Evolutionary conservation across 2,797 vertebrate genomes (phyloP), one percentile per base, ranked within the genome.

Genomic region (Epinephelus malabaricus): DNA sequence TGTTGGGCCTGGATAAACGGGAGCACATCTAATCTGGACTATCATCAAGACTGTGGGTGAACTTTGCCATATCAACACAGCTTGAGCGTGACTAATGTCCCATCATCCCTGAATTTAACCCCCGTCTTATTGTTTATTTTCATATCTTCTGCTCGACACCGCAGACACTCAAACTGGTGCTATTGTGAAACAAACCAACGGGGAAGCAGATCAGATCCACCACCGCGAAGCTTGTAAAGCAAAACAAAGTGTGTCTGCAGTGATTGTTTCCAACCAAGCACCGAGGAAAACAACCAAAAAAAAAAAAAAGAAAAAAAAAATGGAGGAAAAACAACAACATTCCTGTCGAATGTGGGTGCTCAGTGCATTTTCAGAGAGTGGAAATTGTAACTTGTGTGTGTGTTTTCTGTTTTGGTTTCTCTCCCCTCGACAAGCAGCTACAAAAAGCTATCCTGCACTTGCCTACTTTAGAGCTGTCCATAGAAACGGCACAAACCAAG

Each of bases 401-500:
- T 71, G 50, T 79, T 45, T 84, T 85, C 79, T 15, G 38, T 73
- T 88, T 86, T 67, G 58, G 47, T 86, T 76, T 79, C 67, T 61
- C 60, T 64, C 73, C 78, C 77, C 72, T 89, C 54, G 6, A 91
- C 83, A 91, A 92, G 92, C 94, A 95, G 95, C 94, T 95, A 90
- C 83, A 72, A 88, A 86, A 86, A 94, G 92, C 92, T 80, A 90
- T 83, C 92, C 89, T 92, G 93, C 92, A 95, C 90, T 92, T 84
- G 87, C 91, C 92, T 91, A 84, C 91, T 78, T 86, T 88, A 88
- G 85, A 93, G 92, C 91, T 89, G 86, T 90, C 82, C 69, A 30
- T 89, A 91, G 79, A 93, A 88, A 88, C 64, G 84, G 92, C 92
- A 89, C 89, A 92, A 90, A 81, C 64, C 47, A 74, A 88, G 76